Conservation (phyloP, 2,888 invertebrate genomes). For the Catocala sponsa region DNA sequence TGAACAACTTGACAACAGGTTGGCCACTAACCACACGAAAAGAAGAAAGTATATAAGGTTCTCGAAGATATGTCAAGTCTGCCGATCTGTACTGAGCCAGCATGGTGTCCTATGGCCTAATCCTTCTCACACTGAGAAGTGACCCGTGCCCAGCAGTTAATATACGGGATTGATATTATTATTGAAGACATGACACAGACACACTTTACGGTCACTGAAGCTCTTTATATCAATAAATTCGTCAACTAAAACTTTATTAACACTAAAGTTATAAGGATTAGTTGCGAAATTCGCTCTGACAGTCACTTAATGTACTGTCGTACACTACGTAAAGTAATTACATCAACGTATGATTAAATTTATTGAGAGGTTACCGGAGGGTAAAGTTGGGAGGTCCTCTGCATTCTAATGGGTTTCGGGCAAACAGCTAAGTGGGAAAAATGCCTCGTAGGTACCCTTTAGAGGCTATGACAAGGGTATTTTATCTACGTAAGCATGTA, state of each 20-base stretch:
- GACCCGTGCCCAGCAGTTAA: too few species aligned
- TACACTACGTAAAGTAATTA: conserved; percentile 12
- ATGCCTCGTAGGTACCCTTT: conserved; percentile 20
- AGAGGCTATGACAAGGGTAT: conserved; percentile 29
- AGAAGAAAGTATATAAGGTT: too few species aligned
- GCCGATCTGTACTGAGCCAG: too few species aligned
- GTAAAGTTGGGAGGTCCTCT: conserved; percentile 26
- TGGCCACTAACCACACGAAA: too few species aligned
- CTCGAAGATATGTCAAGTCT: too few species aligned
- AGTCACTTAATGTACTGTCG: conserved; percentile 6
- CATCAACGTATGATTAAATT: conserved; percentile 33
- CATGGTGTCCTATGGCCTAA: too few species aligned
- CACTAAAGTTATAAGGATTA: conserved; percentile 2
- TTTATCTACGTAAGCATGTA: conserved; percentile 18
- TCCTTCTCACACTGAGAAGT: too few species aligned
- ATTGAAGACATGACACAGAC: too few species aligned
- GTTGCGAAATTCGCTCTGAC: conserved; percentile 16
- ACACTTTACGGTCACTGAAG: too few species aligned
- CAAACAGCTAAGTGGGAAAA: conserved; percentile 40
- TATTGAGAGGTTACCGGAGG: conserved; percentile 15
- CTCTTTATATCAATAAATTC: too few species aligned
- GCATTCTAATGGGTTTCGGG: conserved; percentile 33
- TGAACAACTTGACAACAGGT: too few species aligned
- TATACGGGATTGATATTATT: too few species aligned
- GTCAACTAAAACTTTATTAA: not conserved